These are phyloP conservation scores for Oenanthe melanoleuca DNA, from an alignment of 2,113 vertebrate species.

Conservation along the genomic window DNA sequence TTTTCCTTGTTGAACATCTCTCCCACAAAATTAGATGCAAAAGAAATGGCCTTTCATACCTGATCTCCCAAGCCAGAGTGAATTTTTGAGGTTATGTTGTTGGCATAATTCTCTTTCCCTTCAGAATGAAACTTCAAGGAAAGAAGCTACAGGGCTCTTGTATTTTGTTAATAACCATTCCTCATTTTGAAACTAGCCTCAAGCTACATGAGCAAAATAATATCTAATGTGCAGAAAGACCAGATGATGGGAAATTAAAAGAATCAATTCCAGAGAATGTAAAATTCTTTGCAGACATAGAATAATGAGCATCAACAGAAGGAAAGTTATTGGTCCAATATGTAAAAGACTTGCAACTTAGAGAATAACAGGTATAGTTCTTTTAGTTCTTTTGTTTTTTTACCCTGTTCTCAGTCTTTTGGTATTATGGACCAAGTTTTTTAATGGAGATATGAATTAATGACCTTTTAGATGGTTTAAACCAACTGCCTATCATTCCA, in stretches of 20 bases:
- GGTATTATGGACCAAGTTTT: background rate
- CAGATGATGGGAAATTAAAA: background rate
- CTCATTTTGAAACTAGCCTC: background rate
- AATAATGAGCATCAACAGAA: background rate
- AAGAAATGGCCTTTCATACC: background rate
- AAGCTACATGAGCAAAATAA: background rate
- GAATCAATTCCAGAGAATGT: background rate
- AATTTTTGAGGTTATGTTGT: background rate
- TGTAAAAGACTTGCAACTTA: background rate
- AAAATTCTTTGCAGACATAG: background rate
- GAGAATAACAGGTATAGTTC: background rate
- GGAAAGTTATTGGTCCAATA: background rate
- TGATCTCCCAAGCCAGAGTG: background rate
- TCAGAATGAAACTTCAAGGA: background rate
- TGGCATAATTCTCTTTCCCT: background rate
- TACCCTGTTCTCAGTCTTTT: background rate
- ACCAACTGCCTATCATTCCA: background rate
- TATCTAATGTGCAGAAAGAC: background rate
- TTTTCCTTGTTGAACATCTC: background rate
- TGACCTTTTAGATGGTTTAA: background rate
- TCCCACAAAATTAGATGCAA: background rate
- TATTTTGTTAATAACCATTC: background rate
- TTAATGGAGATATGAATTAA: background rate
- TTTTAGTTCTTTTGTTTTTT: background rate
- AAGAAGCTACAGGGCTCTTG: background rate